Percentiles rank a stretch among this genome's conserved stretches.
These are phyloP conservation scores for Thalassaphorura encarpata DNA, from an alignment of 1,140 invertebrate species.

Conservation along the genomic window DNA sequence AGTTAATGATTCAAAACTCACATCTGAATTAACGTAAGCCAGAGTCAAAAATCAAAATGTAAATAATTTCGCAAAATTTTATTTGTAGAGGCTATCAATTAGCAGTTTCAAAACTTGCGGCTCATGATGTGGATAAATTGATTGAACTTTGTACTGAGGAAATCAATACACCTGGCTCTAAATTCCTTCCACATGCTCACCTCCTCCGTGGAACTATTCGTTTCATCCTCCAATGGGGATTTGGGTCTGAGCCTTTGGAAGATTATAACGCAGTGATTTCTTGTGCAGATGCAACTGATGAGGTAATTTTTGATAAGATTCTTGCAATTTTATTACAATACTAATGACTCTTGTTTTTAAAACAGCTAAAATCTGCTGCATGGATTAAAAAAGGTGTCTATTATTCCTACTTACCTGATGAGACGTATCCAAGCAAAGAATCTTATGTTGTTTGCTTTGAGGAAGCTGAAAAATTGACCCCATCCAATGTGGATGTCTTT, in stretches of 20 bases:
- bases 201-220: slow-evolving; percentile 73
- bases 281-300: slow-evolving; percentile 45
- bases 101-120: slow-evolving; percentile 55
- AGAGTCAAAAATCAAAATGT: not conserved
- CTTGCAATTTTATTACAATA: not conserved
- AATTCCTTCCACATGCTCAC: slow-evolving; percentile 52
- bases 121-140: slow-evolving; percentile 34
- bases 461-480: slow-evolving; percentile 59
- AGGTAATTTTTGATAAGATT: slow-evolving; percentile 35
- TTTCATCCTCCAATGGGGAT: slow-evolving; percentile 60
- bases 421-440: slow-evolving; percentile 37
- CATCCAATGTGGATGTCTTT: slow-evolving; percentile 73
- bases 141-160: slow-evolving; percentile 62
- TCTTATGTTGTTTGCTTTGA: slow-evolving; percentile 67
- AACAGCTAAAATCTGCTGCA: slow-evolving; percentile 61
- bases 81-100: slow-evolving; percentile 12
- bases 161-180: slow-evolving; percentile 49
- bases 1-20: not conserved
- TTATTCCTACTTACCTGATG: slow-evolving; percentile 61
- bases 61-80: slow-evolving; percentile 11
- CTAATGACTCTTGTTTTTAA: slow-evolving; percentile 9
- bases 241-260: slow-evolving; percentile 54
- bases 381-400: slow-evolving; percentile 80
- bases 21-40: not conserved
- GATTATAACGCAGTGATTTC: slow-evolving; percentile 59